Conservation (phyloP, 2,888 invertebrate genomes). For the Coleophora deauratella region DNA sequence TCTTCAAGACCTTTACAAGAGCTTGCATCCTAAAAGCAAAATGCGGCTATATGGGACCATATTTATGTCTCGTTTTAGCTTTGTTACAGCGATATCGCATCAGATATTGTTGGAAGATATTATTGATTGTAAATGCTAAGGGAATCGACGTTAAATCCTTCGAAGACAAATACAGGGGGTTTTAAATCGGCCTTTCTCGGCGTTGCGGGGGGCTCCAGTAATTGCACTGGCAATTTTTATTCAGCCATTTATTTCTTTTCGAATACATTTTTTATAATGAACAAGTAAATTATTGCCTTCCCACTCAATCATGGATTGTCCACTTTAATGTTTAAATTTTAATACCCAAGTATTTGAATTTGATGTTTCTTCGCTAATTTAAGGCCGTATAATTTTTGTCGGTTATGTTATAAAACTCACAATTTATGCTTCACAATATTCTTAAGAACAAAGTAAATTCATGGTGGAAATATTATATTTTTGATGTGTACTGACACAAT, state of each 20-base stretch:
- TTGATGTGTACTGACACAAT: too few relatives aligned
- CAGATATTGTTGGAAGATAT: constrained; percentile 27
- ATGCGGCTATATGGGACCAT: constrained; percentile 10
- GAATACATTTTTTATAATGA: neutral
- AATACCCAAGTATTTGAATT: too few relatives aligned
- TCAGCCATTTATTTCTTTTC: constrained; percentile 3
- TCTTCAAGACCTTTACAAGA: constrained; percentile 8
- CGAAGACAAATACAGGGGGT: constrained; percentile 40
- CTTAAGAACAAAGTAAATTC: too few relatives aligned
- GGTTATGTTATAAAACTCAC: neutral
- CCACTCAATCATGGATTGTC: too few relatives aligned
- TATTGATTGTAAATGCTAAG: constrained; percentile 45
- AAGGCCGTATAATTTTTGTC: neutral
- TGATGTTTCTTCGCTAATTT: too few relatives aligned
- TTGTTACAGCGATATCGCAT: constrained; percentile 8
- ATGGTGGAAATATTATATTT: too few relatives aligned
- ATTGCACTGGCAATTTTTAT: constrained; percentile 29
- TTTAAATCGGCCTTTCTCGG: constrained; percentile 26
- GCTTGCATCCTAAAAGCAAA: too few relatives aligned
- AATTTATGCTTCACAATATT: too few relatives aligned
- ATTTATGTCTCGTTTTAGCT: constrained; percentile 14
- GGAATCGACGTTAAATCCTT: constrained; percentile 42
- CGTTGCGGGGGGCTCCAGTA: constrained; percentile 42
- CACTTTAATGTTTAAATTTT: too few relatives aligned
- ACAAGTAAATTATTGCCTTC: too few relatives aligned